Evolutionary conservation across 2,888 invertebrate genomes (phyloP), one percentile per base, ranked within the genome.

Genomic region (Strigamia transsilvanica): DNA sequence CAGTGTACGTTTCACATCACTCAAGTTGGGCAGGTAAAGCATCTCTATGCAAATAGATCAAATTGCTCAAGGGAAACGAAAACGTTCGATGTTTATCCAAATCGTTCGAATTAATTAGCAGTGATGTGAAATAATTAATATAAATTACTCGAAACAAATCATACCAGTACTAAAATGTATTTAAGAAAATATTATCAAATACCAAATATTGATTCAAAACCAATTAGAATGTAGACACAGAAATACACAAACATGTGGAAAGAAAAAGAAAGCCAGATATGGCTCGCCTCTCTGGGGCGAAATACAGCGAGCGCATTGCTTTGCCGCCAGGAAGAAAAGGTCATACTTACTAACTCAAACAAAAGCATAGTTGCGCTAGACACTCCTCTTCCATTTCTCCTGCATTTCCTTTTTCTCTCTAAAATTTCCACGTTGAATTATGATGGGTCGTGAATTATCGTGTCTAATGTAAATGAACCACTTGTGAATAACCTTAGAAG

Each of bases 401-500:
- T 32, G 73, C 18, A 3, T 51, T 18, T 32, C 73, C 15, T 73
- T n/a, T 73, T 12, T 32, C 73, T 73, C 10, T 27, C 73, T 73
- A 27, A 73, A 73, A 27, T 27, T 73, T 73, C 32, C 32, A 73
- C 7, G 32, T 32, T 32, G 73, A 73, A 73, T 73, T 73, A 73
- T 73, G 73, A 12, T 32, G 32, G 73, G 73, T 32, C 15, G 12
- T 73, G 73, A 73, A 73, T 73, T 73, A 73, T 73, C 32, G 73
- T 73, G 13, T 32, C 73, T 73, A 73, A 73, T 73, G 73, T 27
- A 73, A 73, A 73, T 73, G 73, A 73, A 32, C 73, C 73, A 73
- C 73, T 73, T 73, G 73, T 73, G 73, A 73, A 32, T 73, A 73
- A 73, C 73, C 73, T 73, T 27, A 73, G 73, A 23, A 73, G 73